Evolutionary conservation across 2,888 invertebrate species (phyloP), one percentile per base, ranked within the genome.

Genomic region (Pristionchus arcanus): DNA sequence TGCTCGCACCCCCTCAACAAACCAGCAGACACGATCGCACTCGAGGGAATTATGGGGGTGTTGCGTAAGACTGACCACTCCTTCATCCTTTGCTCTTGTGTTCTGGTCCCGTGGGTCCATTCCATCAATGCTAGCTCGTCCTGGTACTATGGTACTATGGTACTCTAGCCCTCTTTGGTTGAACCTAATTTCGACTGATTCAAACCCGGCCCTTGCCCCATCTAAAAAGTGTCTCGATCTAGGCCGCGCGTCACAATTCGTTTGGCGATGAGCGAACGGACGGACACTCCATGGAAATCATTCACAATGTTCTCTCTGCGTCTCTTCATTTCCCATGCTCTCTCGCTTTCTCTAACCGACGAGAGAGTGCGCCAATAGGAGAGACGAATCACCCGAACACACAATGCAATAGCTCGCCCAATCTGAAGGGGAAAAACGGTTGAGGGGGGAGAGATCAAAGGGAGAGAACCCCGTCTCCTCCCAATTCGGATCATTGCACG

Each of bases 401-500:
- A 74, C 74, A 74, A 71, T 71, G 68, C 28, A 31, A 37, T 49
- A 49, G 42, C 42, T 7, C 74, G 37, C 42, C 74, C 74, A 74
- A 74, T 74, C 74, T 74, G 37, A 74, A 74, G 74, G 74, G 37
- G 74, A 74, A 74, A 74, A 74, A 74, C 42, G 71, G 63, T 63
- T 74, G 31, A 37, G 74, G 11, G 68, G 74, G 31, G 74, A 37
- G 74, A 74, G 74, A 74, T 74, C 37, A 74, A 74, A 74, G 37
- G 37, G 37, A 74, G 31, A 16, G 13, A 13, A 37, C 34, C 71
- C 28, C 66, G 25, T 66, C 66, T 66, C 66, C 63, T 59, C 71
- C 74, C 74, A 37, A 74, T 37, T 74, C 25, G 74, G 37, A 37
- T 37, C 37, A 74, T 74, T 74, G n/a, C 74, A 21, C 19, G 74